Conservation (phyloP, 2,797 vertebrate species). For the Sebastes steindachneri region DNA sequence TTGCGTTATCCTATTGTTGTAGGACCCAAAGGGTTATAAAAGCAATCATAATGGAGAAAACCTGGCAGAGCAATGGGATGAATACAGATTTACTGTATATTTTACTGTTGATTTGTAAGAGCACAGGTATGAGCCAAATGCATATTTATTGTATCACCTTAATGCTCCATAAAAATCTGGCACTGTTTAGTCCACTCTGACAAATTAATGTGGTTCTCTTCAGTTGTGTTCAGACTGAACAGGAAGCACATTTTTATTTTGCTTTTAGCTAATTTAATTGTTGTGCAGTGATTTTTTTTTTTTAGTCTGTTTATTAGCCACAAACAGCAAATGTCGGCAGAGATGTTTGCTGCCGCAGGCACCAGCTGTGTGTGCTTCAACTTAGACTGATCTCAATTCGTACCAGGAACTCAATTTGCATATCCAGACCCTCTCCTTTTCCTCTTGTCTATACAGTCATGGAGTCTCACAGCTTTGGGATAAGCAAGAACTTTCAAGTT, state of each 20-base stretch:
- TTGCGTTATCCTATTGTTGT: not conserved
- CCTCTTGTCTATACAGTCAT: not conserved
- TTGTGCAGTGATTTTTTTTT: not conserved
- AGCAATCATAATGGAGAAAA: not conserved
- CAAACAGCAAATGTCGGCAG: not conserved
- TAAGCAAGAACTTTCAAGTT: not conserved
- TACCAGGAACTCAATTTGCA: not conserved
- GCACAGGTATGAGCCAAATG: not conserved
- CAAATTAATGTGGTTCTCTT: not conserved
- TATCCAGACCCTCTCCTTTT: not conserved
- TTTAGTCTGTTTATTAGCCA: not conserved
- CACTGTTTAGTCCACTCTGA: not conserved
- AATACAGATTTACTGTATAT: not conserved
- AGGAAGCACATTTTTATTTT: not conserved
- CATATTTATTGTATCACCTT: not conserved
- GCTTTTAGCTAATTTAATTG: not conserved
- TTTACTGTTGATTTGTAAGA: not conserved
- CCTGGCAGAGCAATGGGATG: not conserved
- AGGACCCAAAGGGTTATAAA: not conserved
- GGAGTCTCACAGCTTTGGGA: not conserved
- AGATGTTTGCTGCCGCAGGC: conserved; percentile 4
- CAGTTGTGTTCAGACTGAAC: not conserved
- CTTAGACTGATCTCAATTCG: not conserved
- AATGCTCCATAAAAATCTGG: not conserved
- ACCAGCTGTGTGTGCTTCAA: not conserved